Evolutionary conservation across 2,797 vertebrate species (phyloP), one percentile per base, ranked within the genome.

Genomic region (Chanos chanos): DNA sequence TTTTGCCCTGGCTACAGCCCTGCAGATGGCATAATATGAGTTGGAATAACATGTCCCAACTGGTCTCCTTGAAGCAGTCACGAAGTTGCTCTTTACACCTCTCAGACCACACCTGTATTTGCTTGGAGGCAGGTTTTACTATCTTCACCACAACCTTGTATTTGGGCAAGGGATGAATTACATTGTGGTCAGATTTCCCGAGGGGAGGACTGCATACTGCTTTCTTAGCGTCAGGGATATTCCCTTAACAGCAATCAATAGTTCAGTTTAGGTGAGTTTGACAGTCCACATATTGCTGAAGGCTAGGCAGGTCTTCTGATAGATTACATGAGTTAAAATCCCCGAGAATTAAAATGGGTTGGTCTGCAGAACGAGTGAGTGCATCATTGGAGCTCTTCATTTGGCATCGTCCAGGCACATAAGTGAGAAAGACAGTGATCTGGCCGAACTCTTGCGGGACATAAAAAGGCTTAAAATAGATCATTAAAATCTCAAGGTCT

Each of bases 401-500:
- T 25, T 7, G 19, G 5, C 19, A 12, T 36, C 7, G 21, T 2
- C 40, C 27, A 9, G 61, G 40, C 8, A 45, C 25, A 44, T 37
- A 40, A 2, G 12, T 5, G 5, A 49, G 21, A 30, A 49, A 47
- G 25, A 45, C 10, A 4, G 40, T 36, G 5, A 37, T 37, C 8
- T 33, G 43, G 4, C 30, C 41, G 22, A 47, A 30, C 16, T 13
- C 40, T 34, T 30, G n/a, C n/a, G n/a, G n/a, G n/a, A n/a, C n/a
- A n/a, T n/a, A n/a, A n/a, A n/a, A n/a, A n/a, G n/a, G n/a, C n/a
- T n/a, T n/a, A 85, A 36, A 95, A 88, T 64, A 94, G 92, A 61
- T 85, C 83, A 78, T 94, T 81, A 80, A 94, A 94, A 33, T 92
- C 79, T 72, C 94, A 78, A 60, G 93, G 89, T 53, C 93, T 76